Percentiles rank a stretch among this genome's conserved stretches.
Evolutionary conservation across 2,113 vertebrate genomes (phyloP).

Genomic region (Dasyprocta punctata): DNA sequence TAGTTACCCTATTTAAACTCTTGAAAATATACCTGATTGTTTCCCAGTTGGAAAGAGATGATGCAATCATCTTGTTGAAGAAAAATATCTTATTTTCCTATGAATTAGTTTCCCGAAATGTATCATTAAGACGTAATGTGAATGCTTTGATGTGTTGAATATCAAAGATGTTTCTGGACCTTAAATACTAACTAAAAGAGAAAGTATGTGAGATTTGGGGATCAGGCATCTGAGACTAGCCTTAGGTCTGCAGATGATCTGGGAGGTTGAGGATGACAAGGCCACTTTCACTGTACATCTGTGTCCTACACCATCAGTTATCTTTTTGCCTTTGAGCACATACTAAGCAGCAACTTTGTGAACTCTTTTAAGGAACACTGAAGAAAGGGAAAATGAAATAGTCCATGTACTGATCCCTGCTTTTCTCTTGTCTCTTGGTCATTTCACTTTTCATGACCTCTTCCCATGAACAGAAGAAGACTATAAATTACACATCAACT

Average conservation of each 20-base stretch:
- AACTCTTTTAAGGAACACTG: not conserved
- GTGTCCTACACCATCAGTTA: not conserved
- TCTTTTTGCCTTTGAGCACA: not conserved
- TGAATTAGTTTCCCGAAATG: not conserved
- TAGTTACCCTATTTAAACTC: not conserved
- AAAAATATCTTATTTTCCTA: not conserved
- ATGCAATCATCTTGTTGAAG: not conserved
- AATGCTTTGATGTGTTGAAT: not conserved
- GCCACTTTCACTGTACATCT: not conserved
- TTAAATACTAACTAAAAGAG: not conserved
- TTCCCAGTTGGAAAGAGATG: not conserved
- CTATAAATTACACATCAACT: not conserved
- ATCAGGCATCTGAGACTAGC: not conserved
- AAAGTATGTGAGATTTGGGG: not conserved
- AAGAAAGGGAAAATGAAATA: not conserved
- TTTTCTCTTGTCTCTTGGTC: not conserved
- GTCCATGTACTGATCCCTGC: not conserved
- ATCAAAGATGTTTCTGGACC: not conserved
- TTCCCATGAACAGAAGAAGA: not conserved
- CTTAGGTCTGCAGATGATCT: not conserved
- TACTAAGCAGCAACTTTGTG: fast-evolving
- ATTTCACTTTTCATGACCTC: not conserved
- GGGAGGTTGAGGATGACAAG: not conserved
- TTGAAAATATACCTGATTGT: not conserved
- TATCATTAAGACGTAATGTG: not conserved